Percentiles rank a stretch among this genome's conserved stretches.
These are phyloP conservation scores for Sphaeramia orbicularis DNA, from an alignment of 2,797 vertebrate species.

Conservation along the genomic window DNA sequence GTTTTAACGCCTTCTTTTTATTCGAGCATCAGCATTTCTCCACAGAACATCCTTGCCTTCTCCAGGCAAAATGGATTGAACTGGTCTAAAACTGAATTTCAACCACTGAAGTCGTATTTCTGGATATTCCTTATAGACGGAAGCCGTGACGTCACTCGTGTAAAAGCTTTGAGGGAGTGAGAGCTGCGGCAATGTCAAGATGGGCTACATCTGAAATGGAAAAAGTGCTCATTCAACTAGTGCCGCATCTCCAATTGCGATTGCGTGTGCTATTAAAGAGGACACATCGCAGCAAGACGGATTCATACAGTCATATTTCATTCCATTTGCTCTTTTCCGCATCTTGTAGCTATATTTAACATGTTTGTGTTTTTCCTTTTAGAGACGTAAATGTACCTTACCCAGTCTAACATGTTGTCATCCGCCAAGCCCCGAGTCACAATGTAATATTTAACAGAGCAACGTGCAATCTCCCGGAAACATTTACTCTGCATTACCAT, in stretches of 20 bases:
- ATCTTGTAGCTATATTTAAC: constrained; percentile 75
- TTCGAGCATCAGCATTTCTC: constrained; percentile 32
- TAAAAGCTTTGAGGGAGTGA: constrained; percentile 74
- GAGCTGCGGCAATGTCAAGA: constrained; percentile 48
- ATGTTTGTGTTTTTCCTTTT: constrained; percentile 71
- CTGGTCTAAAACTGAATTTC: constrained; percentile 31
- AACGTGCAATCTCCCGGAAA: constrained; percentile 66
- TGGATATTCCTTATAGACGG: constrained; percentile 39
- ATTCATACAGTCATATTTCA: constrained; percentile 49
- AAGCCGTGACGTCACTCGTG: constrained; percentile 52
- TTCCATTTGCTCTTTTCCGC: constrained; percentile 64
- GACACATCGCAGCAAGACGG: constrained; percentile 58
- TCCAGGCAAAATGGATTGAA: constrained; percentile 21
- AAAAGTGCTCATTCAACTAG: constrained; percentile 78
- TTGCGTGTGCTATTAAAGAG: constrained; percentile 44
- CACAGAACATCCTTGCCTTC: constrained; percentile 8
- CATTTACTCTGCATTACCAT: constrained; percentile 67
- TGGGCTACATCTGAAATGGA: constrained; percentile 71
- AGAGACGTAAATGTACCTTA: constrained; percentile 56
- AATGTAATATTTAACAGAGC: constrained; percentile 80
- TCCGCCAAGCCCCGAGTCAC: constrained; percentile 60
- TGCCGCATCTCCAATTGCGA: constrained; percentile 34
- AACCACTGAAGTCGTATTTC: constrained; percentile 34
- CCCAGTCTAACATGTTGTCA: constrained; percentile 61
- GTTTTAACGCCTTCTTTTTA: constrained; percentile 17